Evolutionary conservation across 2,797 vertebrate genomes (phyloP), one percentile per base, ranked within the genome.

Genomic region (Neosilurus mollespiculum): DNA sequence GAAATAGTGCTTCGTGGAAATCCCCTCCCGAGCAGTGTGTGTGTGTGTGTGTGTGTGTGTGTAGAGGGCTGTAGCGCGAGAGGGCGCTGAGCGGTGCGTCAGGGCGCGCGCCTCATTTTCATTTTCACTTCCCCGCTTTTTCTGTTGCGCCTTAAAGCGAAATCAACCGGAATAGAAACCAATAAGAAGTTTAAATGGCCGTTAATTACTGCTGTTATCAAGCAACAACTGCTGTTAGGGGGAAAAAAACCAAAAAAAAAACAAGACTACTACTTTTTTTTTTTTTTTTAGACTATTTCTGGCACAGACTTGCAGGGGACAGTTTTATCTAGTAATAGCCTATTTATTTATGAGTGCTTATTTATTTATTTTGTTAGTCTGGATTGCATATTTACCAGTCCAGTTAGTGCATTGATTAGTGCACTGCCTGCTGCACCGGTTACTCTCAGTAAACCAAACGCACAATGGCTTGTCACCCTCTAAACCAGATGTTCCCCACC

Each of bases 41-140:
- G 66, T 61, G 69, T 81, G 56, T 72, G 58, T 81, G 16, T 62
- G 53, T 62, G 56, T 15, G 58, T 34, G 26, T n/a, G 51, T 69
- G 26, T 70, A 65, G n/a, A 26, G 90, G 90, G 89, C 89, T 91
- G 90, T 81, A 30, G 53, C 22, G 81, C 84, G 81, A 88, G 90
- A 90, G 90, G 61, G 72, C 90, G 91, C 88, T 83, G 62, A 81
- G 64, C 73, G 56, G 30, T 67, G 69, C 85, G 87, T 94, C 95
- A 93, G 93, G 81, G 91, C 7, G 85, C 37, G 92, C 89, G 91
- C 87, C 77, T 91, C 90, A 87, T 95, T 96, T 96, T 97, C 95
- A 94, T 97, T 97, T 98, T 97, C 96, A 94, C 95, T 97, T 97
- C 96, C 96, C 93, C 84, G 85, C 80, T 66, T 84, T 84, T 85